These are phyloP conservation scores for Drosophila vallismaia DNA, from an alignment of 2,888 invertebrate genomes.

Conservation along the genomic window DNA sequence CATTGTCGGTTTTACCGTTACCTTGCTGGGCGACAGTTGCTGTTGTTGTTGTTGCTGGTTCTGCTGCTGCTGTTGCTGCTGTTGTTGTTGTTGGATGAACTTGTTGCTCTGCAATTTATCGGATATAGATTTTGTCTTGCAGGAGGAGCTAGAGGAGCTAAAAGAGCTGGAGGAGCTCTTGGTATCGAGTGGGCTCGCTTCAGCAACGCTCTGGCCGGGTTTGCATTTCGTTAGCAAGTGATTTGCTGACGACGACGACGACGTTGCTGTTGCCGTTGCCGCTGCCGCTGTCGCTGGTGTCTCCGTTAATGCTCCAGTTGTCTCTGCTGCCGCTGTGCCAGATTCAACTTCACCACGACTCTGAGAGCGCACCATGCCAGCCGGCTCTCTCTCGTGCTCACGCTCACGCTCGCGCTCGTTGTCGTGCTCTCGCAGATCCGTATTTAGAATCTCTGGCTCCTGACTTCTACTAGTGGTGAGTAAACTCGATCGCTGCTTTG, in stretches of 20 bases:
- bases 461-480: constrained; percentile 58
- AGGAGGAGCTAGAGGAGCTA: constrained; percentile 35
- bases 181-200: constrained; percentile 38
- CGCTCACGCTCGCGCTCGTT: not conserved
- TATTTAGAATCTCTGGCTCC: constrained; percentile 62
- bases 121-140: constrained; percentile 73
- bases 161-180: constrained; percentile 20
- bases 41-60: constrained; percentile 38
- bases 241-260: constrained; percentile 75
- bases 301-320: constrained; percentile 71
- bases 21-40: constrained; percentile 60
- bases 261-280: constrained; percentile 20
- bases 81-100: constrained; percentile 80
- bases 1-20: constrained; percentile 84
- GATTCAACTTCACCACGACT: constrained; percentile 71
- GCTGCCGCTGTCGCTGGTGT: constrained; percentile 29
- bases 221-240: constrained; percentile 83
- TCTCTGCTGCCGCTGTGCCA: constrained; percentile 54
- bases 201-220: constrained; percentile 77
- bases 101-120: constrained; percentile 81
- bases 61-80: constrained; percentile 54
- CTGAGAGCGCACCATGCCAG: constrained; percentile 46
- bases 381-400: constrained; percentile 25
- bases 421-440: constrained; percentile 50
- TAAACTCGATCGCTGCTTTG: constrained; percentile 79